Conservation (phyloP, 2,888 invertebrate species). For the Gnatocerus cornutus region DNA sequence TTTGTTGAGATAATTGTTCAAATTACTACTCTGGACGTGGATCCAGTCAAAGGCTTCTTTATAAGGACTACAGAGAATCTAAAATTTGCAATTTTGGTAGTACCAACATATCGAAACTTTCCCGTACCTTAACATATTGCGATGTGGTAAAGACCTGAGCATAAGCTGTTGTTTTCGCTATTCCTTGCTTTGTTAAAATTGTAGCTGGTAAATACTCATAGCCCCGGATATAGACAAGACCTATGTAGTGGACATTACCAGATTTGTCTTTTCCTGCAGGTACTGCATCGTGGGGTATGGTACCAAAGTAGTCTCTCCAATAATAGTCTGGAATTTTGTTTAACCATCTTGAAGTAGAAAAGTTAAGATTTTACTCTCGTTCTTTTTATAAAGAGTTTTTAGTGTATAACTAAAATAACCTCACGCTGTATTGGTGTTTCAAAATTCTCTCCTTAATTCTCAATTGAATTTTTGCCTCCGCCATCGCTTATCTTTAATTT, state of each 20-base stretch:
- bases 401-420: too few relatives aligned
- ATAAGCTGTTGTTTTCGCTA: conserved; percentile 40
- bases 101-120: neutral
- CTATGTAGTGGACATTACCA: conserved; percentile 43
- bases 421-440: neutral
- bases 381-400: too few relatives aligned
- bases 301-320: conserved; percentile 38
- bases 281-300: conserved; percentile 48
- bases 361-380: too few relatives aligned
- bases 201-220: conserved; percentile 44
- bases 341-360: too few relatives aligned
- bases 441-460: too few relatives aligned
- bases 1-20: conserved; percentile 27
- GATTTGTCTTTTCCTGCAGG: conserved; percentile 37
- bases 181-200: conserved; percentile 25
- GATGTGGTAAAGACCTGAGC: conserved; percentile 22
- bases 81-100: conserved; percentile 5
- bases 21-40: conserved; percentile 30
- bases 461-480: neutral
- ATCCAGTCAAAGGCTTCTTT: conserved; percentile 43
- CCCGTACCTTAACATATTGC: conserved; percentile 41
- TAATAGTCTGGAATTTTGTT: conserved; percentile 52
- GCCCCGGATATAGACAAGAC: conserved; percentile 37
- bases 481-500: conserved; percentile 1
- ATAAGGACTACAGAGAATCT: conserved; percentile 50